Base-by-base conservation (phyloP, 2,888 invertebrate species). In the Lasioglossum vierecki region DNA sequence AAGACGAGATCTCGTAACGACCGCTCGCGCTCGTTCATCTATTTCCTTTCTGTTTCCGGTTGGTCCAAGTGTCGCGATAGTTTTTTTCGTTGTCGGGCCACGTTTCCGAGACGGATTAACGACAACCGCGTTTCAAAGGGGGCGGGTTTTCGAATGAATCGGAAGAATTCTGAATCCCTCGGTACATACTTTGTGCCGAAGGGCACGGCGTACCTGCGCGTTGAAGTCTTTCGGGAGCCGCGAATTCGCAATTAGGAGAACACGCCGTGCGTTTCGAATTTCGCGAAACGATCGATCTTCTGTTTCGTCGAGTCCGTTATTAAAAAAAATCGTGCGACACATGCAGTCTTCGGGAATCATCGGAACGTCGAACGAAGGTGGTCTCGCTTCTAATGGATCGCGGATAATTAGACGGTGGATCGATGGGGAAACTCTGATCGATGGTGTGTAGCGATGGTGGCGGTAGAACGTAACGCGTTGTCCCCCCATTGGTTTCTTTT, bases 181-280 rank as follows among this genome's bases (percentile, higher is more conserved):
- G 35, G 57, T 57, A n/a, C 22, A 11, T n/a, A 11, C 11, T 76
- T 30, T 49, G 18, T n/a, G 46, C 39, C 60, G 60, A 77, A 44
- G 71, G 57, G 46, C 74, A 77, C 71, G 35, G 26, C 49, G 39
- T 63, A 66, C 82, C 77, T 66, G 79, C 49, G 85, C 79, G 84
- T 79, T 82, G 22, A 82, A 86, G 82, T 86, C 86, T 85, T 86
- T 70, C 57, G 39, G 41, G 66, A 68, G 60, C 78, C 44, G 41
- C 60, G 63, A 49, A 53, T 70, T 53, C 49, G 30, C 39, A 70
- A 80, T 60, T 30, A 57, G 18, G 49, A 22, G 35, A 49, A n/a
- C 63, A n/a, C 73, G 26, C 18, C 15, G 41, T 57, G 26, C 44
- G 57, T 53, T 76, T 39, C 18, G 30, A 30, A 39, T 46, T 13